phyloP scores from a whole-genome alignment of 2,113 vertebrate genomes.

The Amazona guildingii region DNA sequence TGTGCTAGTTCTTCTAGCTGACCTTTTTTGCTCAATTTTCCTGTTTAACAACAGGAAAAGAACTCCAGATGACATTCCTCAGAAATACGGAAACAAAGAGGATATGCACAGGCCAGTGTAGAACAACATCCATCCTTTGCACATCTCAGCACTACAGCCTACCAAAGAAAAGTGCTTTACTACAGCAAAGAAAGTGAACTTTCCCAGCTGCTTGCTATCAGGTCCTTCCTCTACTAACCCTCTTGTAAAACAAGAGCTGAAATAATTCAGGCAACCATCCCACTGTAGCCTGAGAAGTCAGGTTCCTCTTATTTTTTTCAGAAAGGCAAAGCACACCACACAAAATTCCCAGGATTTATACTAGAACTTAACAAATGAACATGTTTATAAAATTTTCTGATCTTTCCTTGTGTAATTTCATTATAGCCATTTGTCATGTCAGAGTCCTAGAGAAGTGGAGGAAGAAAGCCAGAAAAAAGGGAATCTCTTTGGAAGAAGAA shows the following conservation, averaged over 20 bases:
- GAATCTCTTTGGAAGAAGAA: neutral
- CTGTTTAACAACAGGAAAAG: neutral
- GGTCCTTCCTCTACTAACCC: neutral
- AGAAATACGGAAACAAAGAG: neutral
- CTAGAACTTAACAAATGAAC: neutral
- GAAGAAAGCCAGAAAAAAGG: neutral
- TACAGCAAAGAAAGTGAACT: neutral
- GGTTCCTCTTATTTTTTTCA: neutral
- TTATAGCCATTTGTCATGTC: neutral
- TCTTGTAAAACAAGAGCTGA: neutral
- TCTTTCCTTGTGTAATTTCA: neutral
- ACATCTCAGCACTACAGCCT: neutral
- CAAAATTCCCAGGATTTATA: neutral
- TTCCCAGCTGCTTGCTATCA: neutral
- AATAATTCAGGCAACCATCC: neutral
- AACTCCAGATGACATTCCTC: neutral
- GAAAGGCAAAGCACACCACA: rapidly evolving
- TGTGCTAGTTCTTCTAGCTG: neutral
- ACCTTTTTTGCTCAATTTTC: neutral
- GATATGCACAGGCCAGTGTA: neutral
- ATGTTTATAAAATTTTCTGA: neutral
- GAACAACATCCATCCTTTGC: neutral
- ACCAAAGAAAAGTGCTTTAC: too few relatives aligned
- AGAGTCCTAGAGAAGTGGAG: neutral
- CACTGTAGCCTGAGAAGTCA: neutral